Percentiles rank a stretch among this genome's conserved stretches.
These are phyloP conservation scores for Danio kyathit DNA, from an alignment of 2,797 vertebrate genomes.

Conservation along the genomic window DNA sequence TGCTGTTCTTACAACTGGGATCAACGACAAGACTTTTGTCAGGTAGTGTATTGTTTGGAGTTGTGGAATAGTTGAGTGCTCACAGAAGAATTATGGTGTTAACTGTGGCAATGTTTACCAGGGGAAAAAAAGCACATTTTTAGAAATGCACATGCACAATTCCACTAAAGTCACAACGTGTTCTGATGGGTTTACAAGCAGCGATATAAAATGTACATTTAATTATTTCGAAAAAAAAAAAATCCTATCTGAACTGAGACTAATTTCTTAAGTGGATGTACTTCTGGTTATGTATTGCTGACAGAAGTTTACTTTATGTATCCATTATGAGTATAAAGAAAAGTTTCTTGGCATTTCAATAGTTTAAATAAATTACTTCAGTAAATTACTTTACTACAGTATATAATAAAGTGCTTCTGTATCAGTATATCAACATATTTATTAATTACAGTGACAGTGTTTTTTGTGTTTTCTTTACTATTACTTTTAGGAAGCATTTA, in stretches of 20 bases:
- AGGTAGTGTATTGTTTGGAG: not conserved
- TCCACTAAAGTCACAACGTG: not conserved
- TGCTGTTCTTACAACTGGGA: too few species aligned
- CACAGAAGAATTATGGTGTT: not conserved
- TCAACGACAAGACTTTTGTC: too few species aligned
- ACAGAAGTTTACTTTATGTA: not conserved
- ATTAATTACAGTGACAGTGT: too few species aligned
- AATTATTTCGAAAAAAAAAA: not conserved
- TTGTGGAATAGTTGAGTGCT: not conserved
- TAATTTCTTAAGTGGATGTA: not conserved
- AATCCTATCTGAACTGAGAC: not conserved
- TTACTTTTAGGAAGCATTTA: too few species aligned
- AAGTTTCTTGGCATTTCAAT: not conserved
- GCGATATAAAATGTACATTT: not conserved
- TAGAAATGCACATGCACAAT: slow-evolving; percentile 2
- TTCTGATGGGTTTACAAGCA: not conserved
- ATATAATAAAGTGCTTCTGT: not conserved
- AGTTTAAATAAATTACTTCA: not conserved
- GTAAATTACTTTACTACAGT: too few species aligned
- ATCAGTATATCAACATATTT: too few species aligned
- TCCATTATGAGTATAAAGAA: not conserved
- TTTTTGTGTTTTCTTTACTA: too few species aligned
- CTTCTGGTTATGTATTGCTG: not conserved
- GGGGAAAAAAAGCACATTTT: not conserved
- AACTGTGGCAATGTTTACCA: not conserved